A percentile compares a stretch with the other conserved stretches of the same genome.
phyloP scores from a whole-genome alignment of 1,140 invertebrate genomes.

The Papilio helenus region DNA sequence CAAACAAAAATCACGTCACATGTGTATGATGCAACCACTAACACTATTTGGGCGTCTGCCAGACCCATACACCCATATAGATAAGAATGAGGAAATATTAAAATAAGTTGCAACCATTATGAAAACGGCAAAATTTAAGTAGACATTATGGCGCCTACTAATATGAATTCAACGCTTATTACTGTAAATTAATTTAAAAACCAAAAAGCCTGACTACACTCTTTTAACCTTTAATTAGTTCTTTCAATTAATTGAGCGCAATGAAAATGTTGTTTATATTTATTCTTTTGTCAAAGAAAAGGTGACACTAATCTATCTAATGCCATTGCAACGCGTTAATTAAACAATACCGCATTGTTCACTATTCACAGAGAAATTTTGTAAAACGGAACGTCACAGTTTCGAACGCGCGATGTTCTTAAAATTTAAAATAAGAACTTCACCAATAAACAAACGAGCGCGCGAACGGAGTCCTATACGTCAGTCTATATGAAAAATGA shows the following conservation, averaged over 20 bases:
- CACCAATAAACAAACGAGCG: conserved; percentile 44
- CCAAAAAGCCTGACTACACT: neutral
- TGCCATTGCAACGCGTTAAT: neutral
- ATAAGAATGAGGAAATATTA: conserved; percentile 51
- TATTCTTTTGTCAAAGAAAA: neutral
- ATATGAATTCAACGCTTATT: conserved; percentile 14
- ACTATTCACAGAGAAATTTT: conserved; percentile 28
- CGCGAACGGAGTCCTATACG: conserved; percentile 53
- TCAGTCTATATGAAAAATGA: conserved; percentile 49
- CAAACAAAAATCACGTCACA: conserved; percentile 39
- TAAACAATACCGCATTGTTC: conserved; percentile 33
- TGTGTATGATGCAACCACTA: conserved; percentile 45
- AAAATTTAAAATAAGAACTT: conserved; percentile 46
- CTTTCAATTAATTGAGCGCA: too few species aligned
- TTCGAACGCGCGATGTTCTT: conserved; percentile 1
- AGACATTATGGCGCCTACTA: neutral
- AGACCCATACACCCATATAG: conserved; percentile 41
- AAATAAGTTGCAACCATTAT: conserved; percentile 44
- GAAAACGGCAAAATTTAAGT: conserved; percentile 11
- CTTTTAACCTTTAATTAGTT: neutral
- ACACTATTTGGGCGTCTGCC: conserved; percentile 46
- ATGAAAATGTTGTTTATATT: too few species aligned
- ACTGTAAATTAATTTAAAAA: neutral
- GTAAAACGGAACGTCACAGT: conserved; percentile 38
- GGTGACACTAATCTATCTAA: conserved; percentile 26